Percentiles rank a stretch among this genome's conserved stretches.
Evolutionary conservation across 92 coral and sea anemone species (phyloP).

Genomic region (Virgularia gustaviana): DNA sequence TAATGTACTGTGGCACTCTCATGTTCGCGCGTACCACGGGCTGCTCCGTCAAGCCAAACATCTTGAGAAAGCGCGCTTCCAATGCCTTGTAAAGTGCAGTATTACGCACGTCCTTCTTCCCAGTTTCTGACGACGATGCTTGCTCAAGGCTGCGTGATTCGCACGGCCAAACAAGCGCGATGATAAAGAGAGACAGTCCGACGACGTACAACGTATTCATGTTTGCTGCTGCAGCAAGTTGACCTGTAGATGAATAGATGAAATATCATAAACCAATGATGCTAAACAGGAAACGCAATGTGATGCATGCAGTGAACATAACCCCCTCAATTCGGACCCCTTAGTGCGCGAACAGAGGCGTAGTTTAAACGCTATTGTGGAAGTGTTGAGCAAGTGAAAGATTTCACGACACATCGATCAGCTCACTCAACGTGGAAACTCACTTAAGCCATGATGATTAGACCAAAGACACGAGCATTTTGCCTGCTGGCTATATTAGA

Average conservation of each 20-base stretch:
- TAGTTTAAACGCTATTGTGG: not conserved
- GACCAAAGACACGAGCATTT: no score
- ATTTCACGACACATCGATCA: slow-evolving; percentile 10
- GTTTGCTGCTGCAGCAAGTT: slow-evolving; percentile 7
- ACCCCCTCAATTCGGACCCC: slow-evolving; percentile 25
- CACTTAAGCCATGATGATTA: no score
- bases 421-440: not conserved
- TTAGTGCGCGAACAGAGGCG: no score
- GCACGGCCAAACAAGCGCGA: not conserved
- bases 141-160: slow-evolving; percentile 7
- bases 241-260: slow-evolving; percentile 39
- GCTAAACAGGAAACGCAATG: slow-evolving; percentile 6
- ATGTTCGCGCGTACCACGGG: slow-evolving; percentile 57
- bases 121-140: not conserved
- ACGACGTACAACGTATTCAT: slow-evolving; percentile 21
- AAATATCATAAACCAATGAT: slow-evolving; percentile 21
- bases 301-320: slow-evolving; percentile 27
- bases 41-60: slow-evolving; percentile 68
- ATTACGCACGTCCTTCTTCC: slow-evolving; percentile 3
- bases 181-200: not conserved
- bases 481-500: no score
- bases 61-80: slow-evolving; percentile 61
- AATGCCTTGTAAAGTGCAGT: slow-evolving; percentile 58
- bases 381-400: slow-evolving; percentile 31
- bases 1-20: slow-evolving; percentile 67